These are phyloP conservation scores for Melinaea menophilus DNA, from an alignment of 2,888 invertebrate genomes.

Conservation along the genomic window DNA sequence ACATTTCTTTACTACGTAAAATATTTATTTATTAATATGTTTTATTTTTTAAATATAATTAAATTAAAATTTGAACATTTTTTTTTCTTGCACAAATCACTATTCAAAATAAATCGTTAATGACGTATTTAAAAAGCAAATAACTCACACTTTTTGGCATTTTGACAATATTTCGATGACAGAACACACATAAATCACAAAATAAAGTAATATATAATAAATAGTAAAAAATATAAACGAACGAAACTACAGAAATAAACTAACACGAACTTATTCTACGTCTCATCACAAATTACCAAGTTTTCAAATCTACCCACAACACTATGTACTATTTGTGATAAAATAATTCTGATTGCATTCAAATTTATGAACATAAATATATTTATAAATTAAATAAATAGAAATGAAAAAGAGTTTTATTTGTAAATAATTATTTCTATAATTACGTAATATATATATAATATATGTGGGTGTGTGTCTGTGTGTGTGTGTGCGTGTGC, in stretches of 20 bases:
- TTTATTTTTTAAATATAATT: no score
- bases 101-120: neutral
- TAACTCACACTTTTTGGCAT: constrained; percentile 35
- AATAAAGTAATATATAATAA: constrained; percentile 4
- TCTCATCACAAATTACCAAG: neutral
- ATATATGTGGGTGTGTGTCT: no score
- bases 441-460: no score
- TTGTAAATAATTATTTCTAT: no score
- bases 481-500: no score
- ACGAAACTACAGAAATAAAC: neutral
- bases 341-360: neutral
- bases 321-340: neutral
- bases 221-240: neutral
- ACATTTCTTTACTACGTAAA: no score
- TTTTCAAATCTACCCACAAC: constrained; percentile 26
- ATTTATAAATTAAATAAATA: no score
- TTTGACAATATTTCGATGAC: constrained; percentile 20
- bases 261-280: neutral
- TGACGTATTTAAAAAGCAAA: neutral
- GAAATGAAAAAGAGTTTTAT: no score
- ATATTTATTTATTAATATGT: no score
- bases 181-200: constrained; percentile 12
- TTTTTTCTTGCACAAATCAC: neutral
- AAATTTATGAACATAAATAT: neutral
- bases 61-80: no score